These are phyloP conservation scores for Pogonomyrmex barbatus DNA, from an alignment of 1,140 invertebrate genomes.

Conservation along the genomic window DNA sequence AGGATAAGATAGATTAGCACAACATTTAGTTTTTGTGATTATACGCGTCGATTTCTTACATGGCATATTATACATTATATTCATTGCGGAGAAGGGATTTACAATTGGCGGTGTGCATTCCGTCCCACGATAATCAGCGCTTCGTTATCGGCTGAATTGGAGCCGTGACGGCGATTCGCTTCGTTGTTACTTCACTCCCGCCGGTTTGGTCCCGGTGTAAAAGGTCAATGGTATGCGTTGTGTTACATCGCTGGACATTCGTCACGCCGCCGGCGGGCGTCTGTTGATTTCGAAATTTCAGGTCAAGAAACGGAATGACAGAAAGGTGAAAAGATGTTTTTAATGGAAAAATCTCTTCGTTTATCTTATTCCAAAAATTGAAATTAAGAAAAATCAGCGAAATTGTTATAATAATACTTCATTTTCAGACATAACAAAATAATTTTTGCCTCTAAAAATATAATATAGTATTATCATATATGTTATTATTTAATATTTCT, in stretches of 20 bases:
- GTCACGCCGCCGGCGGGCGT: constrained; percentile 52
- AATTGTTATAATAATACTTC: background rate
- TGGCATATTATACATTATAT: constrained; percentile 39
- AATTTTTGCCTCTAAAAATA: background rate
- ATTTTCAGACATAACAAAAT: constrained; percentile 1
- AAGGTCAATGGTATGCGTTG: constrained; percentile 70
- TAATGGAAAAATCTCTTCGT: background rate
- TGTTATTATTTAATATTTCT: no score
- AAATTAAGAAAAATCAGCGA: background rate
- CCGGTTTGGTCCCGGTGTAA: constrained; percentile 61
- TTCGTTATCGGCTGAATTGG: constrained; percentile 79
- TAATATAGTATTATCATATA: background rate
- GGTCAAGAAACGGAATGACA: background rate
- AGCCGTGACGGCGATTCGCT: constrained; percentile 66
- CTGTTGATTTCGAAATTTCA: constrained; percentile 68
- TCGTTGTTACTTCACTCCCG: constrained; percentile 42
- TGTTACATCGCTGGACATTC: constrained; percentile 52
- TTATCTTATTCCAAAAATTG: background rate
- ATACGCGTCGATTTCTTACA: constrained; percentile 51
- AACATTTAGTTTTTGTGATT: constrained; percentile 17
- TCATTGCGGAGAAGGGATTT: constrained; percentile 54
- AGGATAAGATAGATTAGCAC: background rate
- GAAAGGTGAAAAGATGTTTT: background rate
- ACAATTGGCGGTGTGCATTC: constrained; percentile 67
- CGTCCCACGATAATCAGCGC: constrained; percentile 79